Evolutionary conservation across 1,140 invertebrate species (phyloP).

Genomic region (Cepaea nemoralis): DNA sequence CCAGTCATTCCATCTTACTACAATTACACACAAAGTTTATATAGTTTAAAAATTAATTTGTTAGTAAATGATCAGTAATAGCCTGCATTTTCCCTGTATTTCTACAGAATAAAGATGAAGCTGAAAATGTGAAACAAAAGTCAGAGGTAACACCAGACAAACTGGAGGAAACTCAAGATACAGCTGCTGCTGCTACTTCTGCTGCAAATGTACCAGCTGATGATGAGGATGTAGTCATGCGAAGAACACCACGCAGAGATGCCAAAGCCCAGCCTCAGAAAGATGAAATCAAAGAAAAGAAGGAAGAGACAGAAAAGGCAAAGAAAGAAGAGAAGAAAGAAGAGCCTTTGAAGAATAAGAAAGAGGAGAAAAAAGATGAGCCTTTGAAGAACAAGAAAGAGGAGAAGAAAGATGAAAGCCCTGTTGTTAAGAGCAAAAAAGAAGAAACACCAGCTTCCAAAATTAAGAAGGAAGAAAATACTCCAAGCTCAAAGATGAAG

Average conservation of each 20-base stretch:
- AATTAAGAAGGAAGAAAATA: background rate
- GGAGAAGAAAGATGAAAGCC: conserved; percentile 16
- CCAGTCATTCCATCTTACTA: too few relatives aligned
- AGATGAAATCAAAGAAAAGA: conserved; percentile 37
- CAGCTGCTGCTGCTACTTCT: background rate
- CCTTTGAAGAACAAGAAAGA: background rate
- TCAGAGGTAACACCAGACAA: conserved; percentile 15
- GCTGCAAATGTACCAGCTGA: too few relatives aligned
- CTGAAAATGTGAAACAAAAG: conserved; percentile 26
- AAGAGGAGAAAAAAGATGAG: conserved; percentile 22
- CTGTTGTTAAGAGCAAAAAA: background rate
- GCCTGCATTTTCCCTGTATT: background rate
- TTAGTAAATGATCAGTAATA: too few relatives aligned
- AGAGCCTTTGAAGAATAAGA: background rate
- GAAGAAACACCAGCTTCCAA: background rate
- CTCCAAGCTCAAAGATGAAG: background rate
- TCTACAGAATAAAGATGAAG: conserved; percentile 40
- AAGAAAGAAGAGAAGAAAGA: conserved; percentile 25
- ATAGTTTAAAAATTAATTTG: too few relatives aligned
- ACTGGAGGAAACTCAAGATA: conserved; percentile 16
- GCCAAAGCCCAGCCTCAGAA: conserved; percentile 2
- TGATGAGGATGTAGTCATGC: conserved; percentile 16
- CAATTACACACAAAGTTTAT: too few relatives aligned
- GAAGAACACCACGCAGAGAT: conserved; percentile 33
- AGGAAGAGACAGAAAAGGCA: conserved; percentile 33